phyloP scores from a whole-genome alignment of 2,888 invertebrate species.

The Cephus rjabovi region DNA sequence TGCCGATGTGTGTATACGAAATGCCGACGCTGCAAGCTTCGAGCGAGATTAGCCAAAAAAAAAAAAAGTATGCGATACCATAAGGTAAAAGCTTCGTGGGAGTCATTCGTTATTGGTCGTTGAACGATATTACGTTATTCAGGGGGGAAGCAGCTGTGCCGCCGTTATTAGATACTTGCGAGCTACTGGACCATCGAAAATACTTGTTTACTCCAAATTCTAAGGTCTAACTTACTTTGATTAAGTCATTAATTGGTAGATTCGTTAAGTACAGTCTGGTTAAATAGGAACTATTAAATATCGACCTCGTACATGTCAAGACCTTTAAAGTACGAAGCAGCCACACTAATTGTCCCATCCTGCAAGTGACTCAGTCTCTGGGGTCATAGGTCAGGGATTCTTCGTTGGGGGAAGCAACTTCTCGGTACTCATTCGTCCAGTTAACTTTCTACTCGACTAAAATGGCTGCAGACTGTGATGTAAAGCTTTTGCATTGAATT shows the following conservation, averaged over 20 bases:
- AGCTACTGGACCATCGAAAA: background rate
- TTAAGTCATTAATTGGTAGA: background rate
- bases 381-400: conserved; percentile 36
- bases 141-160: background rate
- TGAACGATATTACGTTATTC: background rate
- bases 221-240: background rate
- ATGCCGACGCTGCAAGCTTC: background rate
- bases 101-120: background rate
- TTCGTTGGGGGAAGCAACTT: conserved; percentile 14
- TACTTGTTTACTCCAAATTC: background rate
- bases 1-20: conserved; percentile 8
- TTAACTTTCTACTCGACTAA: background rate
- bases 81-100: background rate
- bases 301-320: conserved; percentile 39
- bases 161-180: background rate
- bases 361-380: conserved; percentile 47
- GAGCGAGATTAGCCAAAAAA: background rate
- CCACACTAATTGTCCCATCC: conserved; percentile 56
- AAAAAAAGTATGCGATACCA: background rate
- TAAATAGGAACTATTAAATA: background rate
- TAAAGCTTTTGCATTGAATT: background rate
- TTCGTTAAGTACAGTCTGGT: background rate
- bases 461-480: background rate
- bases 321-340: conserved; percentile 51
- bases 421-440: background rate